These are phyloP conservation scores for Drosophila ananassae DNA, from an alignment of 1,140 invertebrate genomes.

Conservation along the genomic window DNA sequence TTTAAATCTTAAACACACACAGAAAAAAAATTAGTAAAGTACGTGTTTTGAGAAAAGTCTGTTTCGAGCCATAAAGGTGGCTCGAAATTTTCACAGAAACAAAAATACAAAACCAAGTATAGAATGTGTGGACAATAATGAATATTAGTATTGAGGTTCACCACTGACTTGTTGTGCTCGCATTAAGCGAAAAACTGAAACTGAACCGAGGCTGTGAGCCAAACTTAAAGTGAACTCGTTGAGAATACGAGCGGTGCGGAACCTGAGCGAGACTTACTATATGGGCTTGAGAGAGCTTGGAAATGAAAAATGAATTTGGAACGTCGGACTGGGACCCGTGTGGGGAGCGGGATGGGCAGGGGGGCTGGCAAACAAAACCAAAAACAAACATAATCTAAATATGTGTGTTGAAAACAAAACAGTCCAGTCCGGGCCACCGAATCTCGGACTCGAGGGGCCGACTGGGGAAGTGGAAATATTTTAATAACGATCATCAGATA, in stretches of 20 bases:
- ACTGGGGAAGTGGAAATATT: background rate
- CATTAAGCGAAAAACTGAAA: constrained; percentile 73
- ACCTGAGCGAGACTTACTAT: constrained; percentile 1
- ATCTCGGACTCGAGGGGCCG: background rate
- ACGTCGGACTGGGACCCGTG: too few relatives aligned
- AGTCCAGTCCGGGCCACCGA: background rate
- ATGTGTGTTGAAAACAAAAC: constrained; percentile 1
- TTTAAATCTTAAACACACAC: too few relatives aligned
- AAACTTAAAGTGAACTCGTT: constrained; percentile 72
- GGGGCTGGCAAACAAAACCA: background rate
- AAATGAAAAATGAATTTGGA: too few relatives aligned
- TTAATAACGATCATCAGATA: background rate
- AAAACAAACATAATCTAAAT: background rate
- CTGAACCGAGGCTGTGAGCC: constrained; percentile 56
- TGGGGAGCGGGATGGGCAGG: too few relatives aligned
- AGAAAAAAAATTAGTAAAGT: background rate
- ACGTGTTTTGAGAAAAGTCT: background rate
- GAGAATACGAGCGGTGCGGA: constrained; percentile 56
- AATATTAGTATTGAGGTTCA: constrained; percentile 20
- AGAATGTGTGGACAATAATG: background rate
- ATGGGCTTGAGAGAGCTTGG: background rate
- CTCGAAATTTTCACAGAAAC: constrained; percentile 4
- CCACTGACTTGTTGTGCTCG: constrained; percentile 74
- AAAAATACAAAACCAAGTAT: constrained; percentile 16
- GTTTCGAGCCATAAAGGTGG: background rate